Conservation (phyloP, 2,113 vertebrate species). For the Galemys pyrenaicus region DNA sequence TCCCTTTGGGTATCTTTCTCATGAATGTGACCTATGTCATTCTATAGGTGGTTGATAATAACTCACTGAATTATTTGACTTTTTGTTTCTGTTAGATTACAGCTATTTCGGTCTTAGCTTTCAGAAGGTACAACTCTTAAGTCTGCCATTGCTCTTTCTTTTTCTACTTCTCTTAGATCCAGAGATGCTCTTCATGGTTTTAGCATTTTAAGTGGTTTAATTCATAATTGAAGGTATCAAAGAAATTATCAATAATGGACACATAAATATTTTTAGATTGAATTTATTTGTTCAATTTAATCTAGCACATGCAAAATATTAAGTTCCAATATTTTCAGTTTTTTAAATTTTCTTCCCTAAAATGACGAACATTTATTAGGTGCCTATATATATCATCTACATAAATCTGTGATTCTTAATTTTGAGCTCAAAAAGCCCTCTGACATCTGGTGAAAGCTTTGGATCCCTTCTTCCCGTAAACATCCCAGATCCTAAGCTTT, state of each 20-base stretch:
- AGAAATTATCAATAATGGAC: background rate
- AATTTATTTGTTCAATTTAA: constrained; percentile 12
- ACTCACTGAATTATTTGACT: background rate
- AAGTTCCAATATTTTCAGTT: background rate
- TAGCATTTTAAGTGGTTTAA: background rate
- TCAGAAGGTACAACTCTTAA: background rate
- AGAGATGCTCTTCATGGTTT: background rate
- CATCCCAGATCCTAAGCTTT: background rate
- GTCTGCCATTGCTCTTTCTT: background rate
- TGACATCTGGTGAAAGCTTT: background rate
- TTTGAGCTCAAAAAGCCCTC: background rate
- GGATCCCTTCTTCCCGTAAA: background rate
- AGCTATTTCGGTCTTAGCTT: background rate
- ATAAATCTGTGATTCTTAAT: background rate
- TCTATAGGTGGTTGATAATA: background rate
- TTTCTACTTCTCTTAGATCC: background rate
- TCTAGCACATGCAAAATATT: background rate
- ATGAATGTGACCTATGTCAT: background rate
- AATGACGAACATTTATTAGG: background rate
- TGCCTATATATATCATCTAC: background rate
- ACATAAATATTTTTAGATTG: background rate
- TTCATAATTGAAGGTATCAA: background rate
- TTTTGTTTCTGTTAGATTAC: background rate
- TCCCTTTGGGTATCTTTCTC: background rate
- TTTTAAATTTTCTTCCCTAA: background rate